Conservation (phyloP, 2,888 invertebrate species). For the Caprella mutica region DNA sequence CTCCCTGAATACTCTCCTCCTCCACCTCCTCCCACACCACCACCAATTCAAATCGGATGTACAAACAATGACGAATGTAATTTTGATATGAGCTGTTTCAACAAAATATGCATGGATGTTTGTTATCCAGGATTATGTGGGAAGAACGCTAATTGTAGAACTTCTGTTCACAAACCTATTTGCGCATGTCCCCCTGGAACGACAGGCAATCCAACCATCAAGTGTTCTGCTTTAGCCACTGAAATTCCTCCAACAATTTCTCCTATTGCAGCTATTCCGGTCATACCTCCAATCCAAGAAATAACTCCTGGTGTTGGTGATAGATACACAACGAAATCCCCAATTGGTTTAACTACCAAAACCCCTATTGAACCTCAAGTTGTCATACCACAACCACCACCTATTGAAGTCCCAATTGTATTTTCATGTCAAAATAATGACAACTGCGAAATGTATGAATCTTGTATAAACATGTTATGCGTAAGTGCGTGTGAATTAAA, state of each 20-base stretch:
- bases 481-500: conserved; percentile 42
- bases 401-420: conserved; percentile 39
- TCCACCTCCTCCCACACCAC: conserved; percentile 14
- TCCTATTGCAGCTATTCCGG: conserved; percentile 10
- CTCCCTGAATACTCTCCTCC: conserved; percentile 5
- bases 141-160: conserved; percentile 36
- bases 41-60: conserved; percentile 38
- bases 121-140: conserved; percentile 36
- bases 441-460: conserved; percentile 21
- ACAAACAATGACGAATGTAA: conserved; percentile 37
- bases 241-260: conserved; percentile 1
- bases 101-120: conserved; percentile 35
- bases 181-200: conserved; percentile 38
- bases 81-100: conserved; percentile 36
- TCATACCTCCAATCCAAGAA: neutral
- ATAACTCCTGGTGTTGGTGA: neutral
- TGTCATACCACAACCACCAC: conserved; percentile 16
- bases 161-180: conserved; percentile 36
- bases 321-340: conserved; percentile 5
- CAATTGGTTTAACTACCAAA: conserved; percentile 10
- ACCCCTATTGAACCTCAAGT: conserved; percentile 2
- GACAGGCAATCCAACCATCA: conserved; percentile 37
- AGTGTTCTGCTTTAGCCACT: conserved; percentile 25
- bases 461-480: conserved; percentile 24
- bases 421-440: conserved; percentile 44